These are phyloP conservation scores for Nebria ingens DNA, from an alignment of 1,140 invertebrate species.

Conservation along the genomic window DNA sequence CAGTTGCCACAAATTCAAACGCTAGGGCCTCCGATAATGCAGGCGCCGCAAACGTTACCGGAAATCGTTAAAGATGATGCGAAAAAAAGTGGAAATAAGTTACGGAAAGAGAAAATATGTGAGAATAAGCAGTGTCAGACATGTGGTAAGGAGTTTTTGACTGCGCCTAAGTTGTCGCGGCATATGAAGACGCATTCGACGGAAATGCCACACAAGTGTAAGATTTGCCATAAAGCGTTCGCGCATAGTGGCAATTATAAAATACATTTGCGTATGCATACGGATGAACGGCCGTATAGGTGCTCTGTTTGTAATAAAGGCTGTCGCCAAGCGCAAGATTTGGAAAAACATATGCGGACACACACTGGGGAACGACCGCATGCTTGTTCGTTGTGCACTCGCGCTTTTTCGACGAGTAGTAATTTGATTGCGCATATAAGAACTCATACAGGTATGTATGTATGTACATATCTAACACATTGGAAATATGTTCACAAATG, in stretches of 20 bases:
- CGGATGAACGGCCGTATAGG: constrained; percentile 47
- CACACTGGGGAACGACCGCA: constrained; percentile 44
- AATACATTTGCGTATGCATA: constrained; percentile 48
- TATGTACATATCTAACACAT: constrained; percentile 19
- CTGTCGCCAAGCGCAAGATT: constrained; percentile 44
- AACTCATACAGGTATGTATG: constrained; percentile 34
- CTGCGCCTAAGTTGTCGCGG: constrained; percentile 43
- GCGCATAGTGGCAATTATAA: constrained; percentile 51
- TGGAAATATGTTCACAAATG: too few relatives aligned
- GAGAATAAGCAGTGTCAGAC: constrained; percentile 38
- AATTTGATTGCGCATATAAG: constrained; percentile 41
- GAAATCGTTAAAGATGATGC: constrained; percentile 20
- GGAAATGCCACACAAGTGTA: constrained; percentile 60
- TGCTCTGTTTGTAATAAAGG: constrained; percentile 49
- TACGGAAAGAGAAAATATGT: constrained; percentile 15
- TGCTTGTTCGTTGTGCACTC: constrained; percentile 41
- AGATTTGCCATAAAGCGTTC: constrained; percentile 57
- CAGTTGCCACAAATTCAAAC: constrained; percentile 23
- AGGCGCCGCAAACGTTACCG: constrained; percentile 14
- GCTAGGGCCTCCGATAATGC: constrained; percentile 6
- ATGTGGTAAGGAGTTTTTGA: constrained; percentile 45
- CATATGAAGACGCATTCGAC: constrained; percentile 52
- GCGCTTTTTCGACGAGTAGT: constrained; percentile 45
- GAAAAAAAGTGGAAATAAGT: constrained; percentile 18
- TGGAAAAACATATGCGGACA: constrained; percentile 45